These are phyloP conservation scores for Periophthalmodon schlosseri DNA, from an alignment of 2,113 vertebrate genomes.

Conservation along the genomic window DNA sequence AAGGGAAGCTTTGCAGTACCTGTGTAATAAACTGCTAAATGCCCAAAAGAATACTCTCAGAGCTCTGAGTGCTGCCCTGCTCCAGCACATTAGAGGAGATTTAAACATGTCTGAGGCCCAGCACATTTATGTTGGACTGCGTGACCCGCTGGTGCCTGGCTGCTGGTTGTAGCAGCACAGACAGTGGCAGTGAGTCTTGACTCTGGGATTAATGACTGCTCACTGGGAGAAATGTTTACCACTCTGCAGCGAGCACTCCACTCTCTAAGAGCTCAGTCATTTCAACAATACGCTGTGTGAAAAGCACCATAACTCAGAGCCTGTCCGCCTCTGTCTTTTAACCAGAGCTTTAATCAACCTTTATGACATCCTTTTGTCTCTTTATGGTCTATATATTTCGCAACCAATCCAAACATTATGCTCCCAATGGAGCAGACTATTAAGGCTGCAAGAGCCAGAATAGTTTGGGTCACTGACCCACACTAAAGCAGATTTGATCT, in stretches of 20 bases:
- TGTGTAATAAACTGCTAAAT: constrained; percentile 7
- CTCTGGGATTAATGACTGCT: constrained; percentile 78
- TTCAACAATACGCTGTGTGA: constrained; percentile 79
- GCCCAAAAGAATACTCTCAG: neutral
- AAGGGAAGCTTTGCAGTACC: neutral
- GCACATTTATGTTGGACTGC: constrained; percentile 56
- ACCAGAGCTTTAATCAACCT: constrained; percentile 82
- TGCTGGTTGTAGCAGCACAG: constrained; percentile 71
- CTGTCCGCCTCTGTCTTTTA: constrained; percentile 77
- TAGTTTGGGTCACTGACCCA: constrained; percentile 78
- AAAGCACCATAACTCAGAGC: constrained; percentile 77
- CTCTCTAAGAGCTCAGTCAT: constrained; percentile 78
- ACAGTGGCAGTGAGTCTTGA: constrained; percentile 56
- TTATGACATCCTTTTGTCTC: constrained; percentile 83
- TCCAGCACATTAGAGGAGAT: constrained; percentile 51
- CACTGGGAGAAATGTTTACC: constrained; percentile 78
- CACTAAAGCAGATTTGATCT: constrained; percentile 76
- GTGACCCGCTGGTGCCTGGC: constrained; percentile 69
- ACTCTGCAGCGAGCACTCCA: constrained; percentile 63
- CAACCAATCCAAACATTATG: constrained; percentile 79
- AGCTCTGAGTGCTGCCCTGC: constrained; percentile 21
- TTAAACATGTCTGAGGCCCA: constrained; percentile 51
- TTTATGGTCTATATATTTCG: constrained; percentile 84
- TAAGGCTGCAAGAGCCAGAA: constrained; percentile 75
- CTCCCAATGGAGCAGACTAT: constrained; percentile 75